A percentile compares a stretch with the other conserved stretches of the same genome.
phyloP scores from a whole-genome alignment of 2,797 vertebrate genomes.

The Hydrolagus colliei region DNA sequence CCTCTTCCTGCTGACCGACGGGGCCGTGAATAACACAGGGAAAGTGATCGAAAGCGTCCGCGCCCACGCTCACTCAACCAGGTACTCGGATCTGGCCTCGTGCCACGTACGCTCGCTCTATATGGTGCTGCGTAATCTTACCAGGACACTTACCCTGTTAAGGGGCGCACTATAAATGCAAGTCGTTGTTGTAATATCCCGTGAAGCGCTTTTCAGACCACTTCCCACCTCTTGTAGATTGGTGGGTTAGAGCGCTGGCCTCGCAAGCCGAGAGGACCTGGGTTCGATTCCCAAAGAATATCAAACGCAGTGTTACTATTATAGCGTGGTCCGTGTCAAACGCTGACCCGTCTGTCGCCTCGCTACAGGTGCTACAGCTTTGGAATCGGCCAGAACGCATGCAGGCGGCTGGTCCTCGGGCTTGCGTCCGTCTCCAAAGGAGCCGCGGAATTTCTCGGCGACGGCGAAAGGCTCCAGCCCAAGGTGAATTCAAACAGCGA shows the following conservation, averaged over 20 bases:
- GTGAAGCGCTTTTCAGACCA: too few relatives aligned
- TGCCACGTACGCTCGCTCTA: too few relatives aligned
- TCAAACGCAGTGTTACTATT: too few relatives aligned
- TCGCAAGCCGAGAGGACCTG: too few relatives aligned
- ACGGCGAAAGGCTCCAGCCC: slow-evolving; percentile 82
- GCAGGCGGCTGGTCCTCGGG: slow-evolving; percentile 73
- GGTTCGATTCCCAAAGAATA: too few relatives aligned
- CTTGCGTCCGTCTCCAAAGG: slow-evolving; percentile 77
- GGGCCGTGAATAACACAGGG: slow-evolving; percentile 71
- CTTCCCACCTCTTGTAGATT: too few relatives aligned
- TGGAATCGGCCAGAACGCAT: slow-evolving; percentile 74
- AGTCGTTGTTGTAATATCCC: too few relatives aligned
- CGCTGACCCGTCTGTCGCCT: slow-evolving; percentile 32
- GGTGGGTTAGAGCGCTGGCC: too few relatives aligned
- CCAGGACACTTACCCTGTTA: too few relatives aligned
- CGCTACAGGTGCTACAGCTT: slow-evolving; percentile 79
- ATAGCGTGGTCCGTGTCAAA: neutral
- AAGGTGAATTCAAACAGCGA: slow-evolving; percentile 60
- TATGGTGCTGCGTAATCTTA: too few relatives aligned
- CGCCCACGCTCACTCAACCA: slow-evolving; percentile 69
- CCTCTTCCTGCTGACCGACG: slow-evolving; percentile 77
- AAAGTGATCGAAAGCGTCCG: slow-evolving; percentile 79
- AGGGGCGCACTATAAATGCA: too few relatives aligned
- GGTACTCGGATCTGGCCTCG: slow-evolving; percentile 48
- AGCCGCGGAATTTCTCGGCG: slow-evolving; percentile 71